Evolutionary conservation across 2,113 vertebrate species (phyloP).

Genomic region (Tringa solitaria): DNA sequence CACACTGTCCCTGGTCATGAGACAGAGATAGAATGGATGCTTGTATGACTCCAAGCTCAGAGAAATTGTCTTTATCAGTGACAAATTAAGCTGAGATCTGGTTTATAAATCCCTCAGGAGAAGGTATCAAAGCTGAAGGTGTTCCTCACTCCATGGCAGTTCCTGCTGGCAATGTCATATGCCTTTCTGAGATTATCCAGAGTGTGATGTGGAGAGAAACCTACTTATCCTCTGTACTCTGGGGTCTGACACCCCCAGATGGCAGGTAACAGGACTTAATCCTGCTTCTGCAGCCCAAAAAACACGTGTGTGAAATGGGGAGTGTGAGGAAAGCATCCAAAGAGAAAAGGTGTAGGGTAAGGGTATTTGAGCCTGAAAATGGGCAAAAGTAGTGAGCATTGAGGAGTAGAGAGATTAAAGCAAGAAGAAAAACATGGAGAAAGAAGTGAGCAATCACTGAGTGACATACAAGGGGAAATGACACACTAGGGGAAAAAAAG

Average conservation of each 20-base stretch:
- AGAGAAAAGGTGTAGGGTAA: neutral
- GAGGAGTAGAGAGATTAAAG: neutral
- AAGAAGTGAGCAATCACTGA: neutral
- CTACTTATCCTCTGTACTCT: neutral
- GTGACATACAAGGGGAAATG: neutral
- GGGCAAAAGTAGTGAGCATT: neutral
- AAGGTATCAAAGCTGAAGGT: neutral
- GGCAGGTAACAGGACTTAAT: neutral
- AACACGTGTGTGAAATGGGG: neutral
- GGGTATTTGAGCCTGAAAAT: neutral
- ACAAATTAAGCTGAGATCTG: neutral
- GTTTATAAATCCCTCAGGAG: neutral
- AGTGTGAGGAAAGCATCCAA: neutral
- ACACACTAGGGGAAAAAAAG: fast-evolving
- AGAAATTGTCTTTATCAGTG: neutral
- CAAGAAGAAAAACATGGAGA: neutral
- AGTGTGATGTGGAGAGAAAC: fast-evolving
- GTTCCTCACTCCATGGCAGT: neutral
- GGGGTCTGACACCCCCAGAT: neutral
- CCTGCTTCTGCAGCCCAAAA: neutral
- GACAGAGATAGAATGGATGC: neutral
- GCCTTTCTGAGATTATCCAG: neutral
- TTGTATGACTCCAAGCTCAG: neutral
- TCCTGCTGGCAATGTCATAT: neutral
- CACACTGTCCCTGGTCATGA: neutral